These are phyloP conservation scores for Thyatira batis DNA, from an alignment of 2,888 invertebrate genomes.

Conservation along the genomic window DNA sequence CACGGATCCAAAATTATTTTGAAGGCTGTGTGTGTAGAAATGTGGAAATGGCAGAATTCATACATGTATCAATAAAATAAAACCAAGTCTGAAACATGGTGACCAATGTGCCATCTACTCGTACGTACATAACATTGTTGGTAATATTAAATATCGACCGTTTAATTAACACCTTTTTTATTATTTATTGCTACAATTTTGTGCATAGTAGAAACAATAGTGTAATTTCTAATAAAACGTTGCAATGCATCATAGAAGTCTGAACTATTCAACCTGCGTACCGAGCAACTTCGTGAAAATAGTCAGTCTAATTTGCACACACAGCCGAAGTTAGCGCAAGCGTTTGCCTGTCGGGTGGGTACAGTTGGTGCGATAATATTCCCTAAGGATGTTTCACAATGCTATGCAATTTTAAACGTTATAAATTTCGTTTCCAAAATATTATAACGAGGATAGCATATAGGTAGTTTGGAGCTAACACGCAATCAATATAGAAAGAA, in stretches of 20 bases:
- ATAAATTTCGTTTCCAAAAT: neutral
- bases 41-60: neutral
- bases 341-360: conserved; percentile 3
- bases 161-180: too few species aligned
- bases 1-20: too few species aligned
- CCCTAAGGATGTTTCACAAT: conserved; percentile 3
- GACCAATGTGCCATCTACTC: too few species aligned
- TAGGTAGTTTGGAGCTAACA: too few species aligned
- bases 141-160: too few species aligned
- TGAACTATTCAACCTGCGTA: conserved; percentile 7
- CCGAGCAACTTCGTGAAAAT: conserved; percentile 14
- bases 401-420: neutral
- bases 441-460: neutral
- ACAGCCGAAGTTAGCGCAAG: conserved; percentile 12
- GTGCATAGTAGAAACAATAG: too few species aligned
- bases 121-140: too few species aligned
- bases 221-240: neutral
- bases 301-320: conserved; percentile 11
- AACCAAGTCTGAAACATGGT: too few species aligned
- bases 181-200: too few species aligned
- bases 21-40: too few species aligned
- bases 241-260: neutral
- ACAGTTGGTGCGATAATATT: conserved; percentile 6
- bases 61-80: too few species aligned
- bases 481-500: too few species aligned